Conservation (phyloP, 2,797 vertebrate genomes). For the Hozukius guyotensis region DNA sequence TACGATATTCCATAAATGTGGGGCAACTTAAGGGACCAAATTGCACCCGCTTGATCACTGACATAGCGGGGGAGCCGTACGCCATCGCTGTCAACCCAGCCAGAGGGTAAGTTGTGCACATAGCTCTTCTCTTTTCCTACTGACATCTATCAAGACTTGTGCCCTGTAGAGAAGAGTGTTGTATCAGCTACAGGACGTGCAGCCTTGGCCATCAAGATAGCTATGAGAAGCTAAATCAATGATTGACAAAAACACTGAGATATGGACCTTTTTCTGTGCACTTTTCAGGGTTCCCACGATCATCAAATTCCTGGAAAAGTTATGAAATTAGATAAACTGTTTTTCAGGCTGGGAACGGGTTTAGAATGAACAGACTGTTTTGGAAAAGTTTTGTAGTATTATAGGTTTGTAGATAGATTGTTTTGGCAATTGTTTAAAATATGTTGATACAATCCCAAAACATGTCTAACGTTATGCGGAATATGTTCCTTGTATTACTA, state of each 20-base stretch:
- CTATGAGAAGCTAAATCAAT: neutral
- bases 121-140: neutral
- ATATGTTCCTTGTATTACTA: too few relatives aligned
- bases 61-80: constrained; percentile 96
- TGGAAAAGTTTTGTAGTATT: too few relatives aligned
- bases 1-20: constrained; percentile 97
- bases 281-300: neutral
- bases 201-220: neutral
- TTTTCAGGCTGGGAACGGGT: too few relatives aligned
- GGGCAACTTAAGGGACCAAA: constrained; percentile 95
- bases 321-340: too few relatives aligned
- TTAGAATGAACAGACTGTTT: too few relatives aligned
- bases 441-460: too few relatives aligned
- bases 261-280: neutral
- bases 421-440: too few relatives aligned
- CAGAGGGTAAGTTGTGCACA: constrained; percentile 85
- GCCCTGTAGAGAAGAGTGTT: neutral
- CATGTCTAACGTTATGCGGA: too few relatives aligned
- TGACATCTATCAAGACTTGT: neutral
- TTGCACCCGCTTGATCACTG: constrained; percentile 95
- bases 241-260: neutral
- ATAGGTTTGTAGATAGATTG: too few relatives aligned
- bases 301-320: too few relatives aligned
- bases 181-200: too few relatives aligned
- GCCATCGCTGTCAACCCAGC: constrained; percentile 95